Evolutionary conservation across 2,888 invertebrate species (phyloP).

Genomic region (Liposcelis brunnea): DNA sequence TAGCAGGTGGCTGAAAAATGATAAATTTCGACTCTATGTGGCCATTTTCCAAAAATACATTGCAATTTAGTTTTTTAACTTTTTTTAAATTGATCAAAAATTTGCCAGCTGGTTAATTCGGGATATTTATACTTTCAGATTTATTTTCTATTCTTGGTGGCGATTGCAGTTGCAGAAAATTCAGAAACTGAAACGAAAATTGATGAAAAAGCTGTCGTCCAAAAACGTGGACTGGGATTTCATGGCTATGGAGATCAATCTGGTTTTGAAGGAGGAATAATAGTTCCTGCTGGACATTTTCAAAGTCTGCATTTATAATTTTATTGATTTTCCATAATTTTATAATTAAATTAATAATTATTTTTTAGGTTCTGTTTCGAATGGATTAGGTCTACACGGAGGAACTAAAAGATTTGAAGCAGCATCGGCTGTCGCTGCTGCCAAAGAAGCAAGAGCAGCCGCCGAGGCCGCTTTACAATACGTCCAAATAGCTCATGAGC

Average conservation of each 20-base stretch:
- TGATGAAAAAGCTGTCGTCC: not conserved
- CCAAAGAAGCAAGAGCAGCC: conserved; percentile 1
- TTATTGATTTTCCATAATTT: no score
- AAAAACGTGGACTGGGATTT: not conserved
- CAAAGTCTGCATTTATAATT: not conserved
- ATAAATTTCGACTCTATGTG: no score
- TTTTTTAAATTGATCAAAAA: no score
- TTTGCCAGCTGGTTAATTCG: no score
- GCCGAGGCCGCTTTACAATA: not conserved
- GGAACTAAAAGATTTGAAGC: not conserved
- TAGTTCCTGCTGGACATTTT: not conserved
- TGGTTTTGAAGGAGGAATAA: not conserved
- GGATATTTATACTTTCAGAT: no score
- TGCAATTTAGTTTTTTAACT: no score
- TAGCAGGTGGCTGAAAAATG: no score
- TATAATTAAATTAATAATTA: no score
- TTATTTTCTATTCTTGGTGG: no score
- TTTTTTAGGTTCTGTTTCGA: no score
- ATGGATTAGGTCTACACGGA: not conserved
- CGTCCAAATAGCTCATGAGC: not conserved
- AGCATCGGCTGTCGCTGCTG: conserved; percentile 3
- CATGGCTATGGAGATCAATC: not conserved
- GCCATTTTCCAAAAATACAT: no score
- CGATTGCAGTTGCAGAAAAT: no score
- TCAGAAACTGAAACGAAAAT: not conserved